phyloP scores from a whole-genome alignment of 2,797 vertebrate genomes.

The Epinephelus malabaricus region DNA sequence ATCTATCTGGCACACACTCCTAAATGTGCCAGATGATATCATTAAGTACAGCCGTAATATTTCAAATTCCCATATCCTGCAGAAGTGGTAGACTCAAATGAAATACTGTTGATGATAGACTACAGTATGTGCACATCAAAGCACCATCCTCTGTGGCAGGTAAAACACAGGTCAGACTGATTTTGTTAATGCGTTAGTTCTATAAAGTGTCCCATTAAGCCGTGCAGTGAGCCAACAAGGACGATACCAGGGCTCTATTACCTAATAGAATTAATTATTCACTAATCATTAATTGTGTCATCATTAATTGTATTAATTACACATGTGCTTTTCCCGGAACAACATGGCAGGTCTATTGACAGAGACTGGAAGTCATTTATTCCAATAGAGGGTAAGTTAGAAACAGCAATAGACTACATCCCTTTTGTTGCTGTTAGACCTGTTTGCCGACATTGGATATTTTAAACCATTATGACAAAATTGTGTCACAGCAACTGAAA shows the following conservation, averaged over 20 bases:
- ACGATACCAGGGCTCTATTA: neutral
- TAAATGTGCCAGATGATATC: conserved; percentile 16
- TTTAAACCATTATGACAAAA: neutral
- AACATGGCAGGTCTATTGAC: neutral
- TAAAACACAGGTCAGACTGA: neutral
- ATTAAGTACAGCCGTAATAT: conserved; percentile 11
- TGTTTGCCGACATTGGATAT: neutral
- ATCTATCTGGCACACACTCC: conserved; percentile 21
- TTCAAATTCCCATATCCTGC: conserved; percentile 5
- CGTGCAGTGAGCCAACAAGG: too few relatives aligned
- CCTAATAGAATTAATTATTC: neutral
- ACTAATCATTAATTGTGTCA: too few relatives aligned
- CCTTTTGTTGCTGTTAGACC: neutral
- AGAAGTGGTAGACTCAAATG: conserved; percentile 3
- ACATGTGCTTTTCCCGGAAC: neutral
- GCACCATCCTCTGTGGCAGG: neutral
- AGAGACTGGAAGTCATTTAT: neutral
- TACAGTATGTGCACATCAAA: neutral
- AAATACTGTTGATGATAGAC: neutral
- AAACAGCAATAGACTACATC: neutral
- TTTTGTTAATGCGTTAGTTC: conserved; percentile 1
- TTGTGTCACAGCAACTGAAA: neutral
- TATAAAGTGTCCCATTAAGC: neutral
- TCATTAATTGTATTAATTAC: neutral
- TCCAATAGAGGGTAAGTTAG: neutral